Evolutionary conservation across 2,113 vertebrate genomes (phyloP).

Genomic region (Plotosus lineatus): DNA sequence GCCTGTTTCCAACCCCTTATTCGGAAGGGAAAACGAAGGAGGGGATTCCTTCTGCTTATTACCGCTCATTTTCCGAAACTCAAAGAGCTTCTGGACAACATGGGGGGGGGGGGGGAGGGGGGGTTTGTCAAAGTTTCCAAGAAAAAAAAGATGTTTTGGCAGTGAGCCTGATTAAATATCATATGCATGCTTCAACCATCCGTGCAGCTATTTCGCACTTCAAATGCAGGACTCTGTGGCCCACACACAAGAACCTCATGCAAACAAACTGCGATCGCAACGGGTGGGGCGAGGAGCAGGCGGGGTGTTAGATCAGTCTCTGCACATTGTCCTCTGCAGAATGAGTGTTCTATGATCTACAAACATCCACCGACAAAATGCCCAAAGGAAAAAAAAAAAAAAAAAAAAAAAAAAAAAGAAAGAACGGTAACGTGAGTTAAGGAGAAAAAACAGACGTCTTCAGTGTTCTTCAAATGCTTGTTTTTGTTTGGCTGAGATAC

Average conservation of each 20-base stretch:
- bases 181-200: conserved; percentile 35
- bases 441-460: neutral
- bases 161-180: conserved; percentile 46
- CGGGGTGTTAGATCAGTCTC: neutral
- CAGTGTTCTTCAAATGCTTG: neutral
- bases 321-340: conserved; percentile 10
- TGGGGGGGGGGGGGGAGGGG: conserved; percentile 18
- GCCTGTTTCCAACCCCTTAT: conserved; percentile 35
- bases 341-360: neutral
- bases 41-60: conserved; percentile 54
- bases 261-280: conserved; percentile 22
- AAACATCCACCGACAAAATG: neutral
- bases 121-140: conserved; percentile 43
- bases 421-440: neutral
- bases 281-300: neutral
- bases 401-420: too few relatives aligned
- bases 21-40: conserved; percentile 5
- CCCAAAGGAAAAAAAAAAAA: neutral
- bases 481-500: neutral
- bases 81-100: conserved; percentile 46
- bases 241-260: conserved; percentile 12
- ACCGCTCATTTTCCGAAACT: conserved; percentile 56
- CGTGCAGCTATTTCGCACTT: conserved; percentile 40
- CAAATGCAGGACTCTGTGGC: conserved; percentile 39
- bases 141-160: conserved; percentile 45